Base-by-base conservation (phyloP, 2,113 vertebrate genomes). In the Amphilophus citrinellus region DNA sequence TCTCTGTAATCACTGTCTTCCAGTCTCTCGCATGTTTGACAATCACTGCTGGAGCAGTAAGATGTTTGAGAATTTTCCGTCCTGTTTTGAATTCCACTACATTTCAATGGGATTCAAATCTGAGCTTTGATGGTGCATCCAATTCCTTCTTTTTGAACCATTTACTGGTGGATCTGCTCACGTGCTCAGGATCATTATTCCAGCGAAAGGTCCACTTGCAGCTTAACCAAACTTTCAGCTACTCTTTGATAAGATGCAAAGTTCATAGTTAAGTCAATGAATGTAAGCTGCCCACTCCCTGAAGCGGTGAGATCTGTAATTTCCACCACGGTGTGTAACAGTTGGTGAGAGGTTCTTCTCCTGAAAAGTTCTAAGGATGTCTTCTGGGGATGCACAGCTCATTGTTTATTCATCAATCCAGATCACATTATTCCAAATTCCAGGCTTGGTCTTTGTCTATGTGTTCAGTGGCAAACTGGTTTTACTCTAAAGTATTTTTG, bases 351-450 rank as follows among this genome's bases (percentile, higher is more conserved):
- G 39, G 14, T 47, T 68, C 9, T 27, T 68, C 65, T 68, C 39
- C 14, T 27, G 65, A 11, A 27, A 6, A 47, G 39, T 0, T 22
- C 65, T 0, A 17, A 27, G 5, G 4, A 58, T 22, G 10, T 22
- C n/a, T 65, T 0, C 62, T 42, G 14, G 7, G 2, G 37, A 42
- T 24, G 14, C 18, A 0, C 42, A 50, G 0, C 42, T 71, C 10
- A 30, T 15, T 4, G 2, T 15, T 47, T 47, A 47, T 47, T 47
- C 3, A 42, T 27, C 1, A 6, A 10, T 47, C 1, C 10, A 18
- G 42, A 71, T 53, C 1, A 13, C 6, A 32, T 30, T 27, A 68
- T 47, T 32, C 30, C 66, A 53, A 32, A 71, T 71, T 7, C 0
- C 65, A 53, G 44, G n/a, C n/a, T 10, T 58, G n/a, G 66, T 2